Percentiles rank a stretch among this genome's conserved stretches.
These are phyloP conservation scores for Anguilla pacifica DNA, from an alignment of 2,797 vertebrate species.

Conservation along the genomic window DNA sequence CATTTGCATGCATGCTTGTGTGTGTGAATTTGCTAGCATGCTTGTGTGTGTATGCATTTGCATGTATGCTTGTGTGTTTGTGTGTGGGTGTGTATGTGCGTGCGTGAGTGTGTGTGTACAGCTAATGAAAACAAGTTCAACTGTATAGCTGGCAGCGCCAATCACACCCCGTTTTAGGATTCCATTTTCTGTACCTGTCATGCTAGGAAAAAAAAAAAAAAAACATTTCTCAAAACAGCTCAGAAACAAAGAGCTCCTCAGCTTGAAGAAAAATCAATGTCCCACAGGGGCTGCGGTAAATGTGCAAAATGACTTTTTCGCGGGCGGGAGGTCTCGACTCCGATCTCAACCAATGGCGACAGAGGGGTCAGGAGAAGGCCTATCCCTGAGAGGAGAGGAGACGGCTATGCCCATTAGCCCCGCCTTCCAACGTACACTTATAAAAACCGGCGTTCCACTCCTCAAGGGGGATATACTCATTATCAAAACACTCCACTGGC, in stretches of 20 bases:
- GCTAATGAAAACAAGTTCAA: constrained; percentile 32
- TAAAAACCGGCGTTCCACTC: background rate
- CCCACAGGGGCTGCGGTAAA: background rate
- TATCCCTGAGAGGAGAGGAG: background rate
- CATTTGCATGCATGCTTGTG: constrained; percentile 27
- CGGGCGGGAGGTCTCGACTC: background rate
- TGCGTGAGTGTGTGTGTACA: constrained; percentile 32
- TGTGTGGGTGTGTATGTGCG: background rate
- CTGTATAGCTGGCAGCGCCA: constrained; percentile 35
- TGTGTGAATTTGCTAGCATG: constrained; percentile 33
- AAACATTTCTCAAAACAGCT: constrained; percentile 9
- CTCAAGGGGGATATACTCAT: background rate
- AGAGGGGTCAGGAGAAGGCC: background rate
- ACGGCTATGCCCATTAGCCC: background rate
- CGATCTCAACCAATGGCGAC: background rate
- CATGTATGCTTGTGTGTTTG: constrained; percentile 36
- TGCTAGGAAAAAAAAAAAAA: background rate
- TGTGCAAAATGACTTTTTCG: background rate
- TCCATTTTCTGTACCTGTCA: background rate
- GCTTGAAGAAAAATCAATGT: constrained; percentile 8
- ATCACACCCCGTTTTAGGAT: constrained; percentile 8
- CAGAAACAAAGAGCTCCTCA: background rate
- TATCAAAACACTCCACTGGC: background rate
- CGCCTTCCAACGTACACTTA: background rate
- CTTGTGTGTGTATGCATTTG: background rate